Evolutionary conservation across 2,797 vertebrate genomes (phyloP), one percentile per base, ranked within the genome.

Genomic region (Mormyrus proboscirostris): DNA sequence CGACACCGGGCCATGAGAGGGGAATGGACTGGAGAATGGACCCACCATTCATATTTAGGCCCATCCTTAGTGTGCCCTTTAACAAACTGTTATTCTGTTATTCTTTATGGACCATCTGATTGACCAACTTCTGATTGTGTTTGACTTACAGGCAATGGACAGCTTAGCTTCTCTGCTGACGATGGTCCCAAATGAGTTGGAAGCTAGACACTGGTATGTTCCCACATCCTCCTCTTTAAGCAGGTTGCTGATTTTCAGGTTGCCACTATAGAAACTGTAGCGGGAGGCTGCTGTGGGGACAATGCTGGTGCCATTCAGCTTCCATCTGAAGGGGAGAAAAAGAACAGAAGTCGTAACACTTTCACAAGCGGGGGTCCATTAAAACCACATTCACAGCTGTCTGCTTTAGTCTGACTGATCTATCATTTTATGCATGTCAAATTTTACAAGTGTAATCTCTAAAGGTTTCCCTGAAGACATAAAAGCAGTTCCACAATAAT

Each of bases 121-220:
- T 29, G 29, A 29, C 29, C 29, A 29, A 3, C 16, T n/a, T 79
- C 41, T 6, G 82, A 25, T 50, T 29, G 41, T 7, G 9, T 41
- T 65, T 44, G 12, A 98, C 98, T 98, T 93, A 99, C 98, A 99
- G 88, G 98, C 98, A 94, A 99, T 98, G 92, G 97, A 97, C 89
- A 99, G 97, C 91, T 95, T 96, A 89, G 98, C 97, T 94, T 98
- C 97, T 93, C 97, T 96, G 96, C 98, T 99, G 93, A 99, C 95
- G 3, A 98, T 96, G 8, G 97, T 99, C 94, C 98, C 98, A 0
- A 99, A 97, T 0, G 97, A 96, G 93, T 98, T 99, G 94, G 97
- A 96, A 91, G 98, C 97, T 88, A 98, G 95, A 94, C 98, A 99
- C 94, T 99, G 98, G 95, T 98, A 99, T 0, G 94, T 98, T 65